Conservation (phyloP, 2,113 vertebrate species). For the Erythrocercus mccallii region DNA sequence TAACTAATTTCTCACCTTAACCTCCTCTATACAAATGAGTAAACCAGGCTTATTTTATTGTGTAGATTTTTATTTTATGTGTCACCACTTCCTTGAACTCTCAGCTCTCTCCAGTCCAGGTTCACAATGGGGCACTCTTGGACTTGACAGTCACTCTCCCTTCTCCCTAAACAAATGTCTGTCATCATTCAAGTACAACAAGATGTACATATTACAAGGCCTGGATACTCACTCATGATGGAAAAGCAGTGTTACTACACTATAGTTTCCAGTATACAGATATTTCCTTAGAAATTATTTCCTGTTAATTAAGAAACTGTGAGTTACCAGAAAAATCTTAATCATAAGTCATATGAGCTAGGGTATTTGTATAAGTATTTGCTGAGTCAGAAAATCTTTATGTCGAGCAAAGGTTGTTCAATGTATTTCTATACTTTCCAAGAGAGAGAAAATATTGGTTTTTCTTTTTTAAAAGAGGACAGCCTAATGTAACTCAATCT, state of each 20-base stretch:
- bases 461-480: background rate
- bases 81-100: background rate
- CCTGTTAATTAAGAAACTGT: background rate
- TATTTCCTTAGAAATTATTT: background rate
- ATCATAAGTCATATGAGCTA: background rate
- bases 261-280: background rate
- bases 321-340: background rate
- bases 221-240: too few species aligned
- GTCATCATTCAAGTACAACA: background rate
- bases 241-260: background rate
- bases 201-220: background rate
- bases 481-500: background rate
- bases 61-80: background rate
- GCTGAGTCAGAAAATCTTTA: background rate
- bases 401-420: background rate
- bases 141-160: background rate
- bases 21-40: fast-evolving
- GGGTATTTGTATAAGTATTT: background rate
- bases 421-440: background rate
- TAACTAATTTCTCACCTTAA: background rate
- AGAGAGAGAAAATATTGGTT: background rate
- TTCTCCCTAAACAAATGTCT: background rate
- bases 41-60: background rate
- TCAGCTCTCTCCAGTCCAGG: background rate
- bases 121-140: background rate